These are phyloP conservation scores for Coenobita brevimanus DNA, from an alignment of 1,140 invertebrate species.

Conservation along the genomic window DNA sequence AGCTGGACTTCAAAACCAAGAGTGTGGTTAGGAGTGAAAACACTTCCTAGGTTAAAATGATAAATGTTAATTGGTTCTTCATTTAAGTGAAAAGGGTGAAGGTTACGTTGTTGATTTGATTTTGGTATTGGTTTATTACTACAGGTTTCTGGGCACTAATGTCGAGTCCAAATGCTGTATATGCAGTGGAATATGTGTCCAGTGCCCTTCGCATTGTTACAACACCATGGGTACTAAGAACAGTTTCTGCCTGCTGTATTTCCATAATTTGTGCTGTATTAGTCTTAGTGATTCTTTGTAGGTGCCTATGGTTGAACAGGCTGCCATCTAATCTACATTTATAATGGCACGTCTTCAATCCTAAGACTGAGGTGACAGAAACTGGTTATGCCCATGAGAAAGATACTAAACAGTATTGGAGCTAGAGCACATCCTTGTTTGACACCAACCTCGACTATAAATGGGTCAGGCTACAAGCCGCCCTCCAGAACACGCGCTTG, in stretches of 20 bases:
- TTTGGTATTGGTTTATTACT: too few relatives aligned
- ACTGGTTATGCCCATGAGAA: background rate
- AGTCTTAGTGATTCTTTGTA: background rate
- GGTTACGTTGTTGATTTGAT: too few relatives aligned
- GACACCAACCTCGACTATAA: slow-evolving; percentile 7
- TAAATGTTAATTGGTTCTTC: too few relatives aligned
- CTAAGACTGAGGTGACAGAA: background rate
- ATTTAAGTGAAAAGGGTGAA: too few relatives aligned
- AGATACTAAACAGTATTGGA: background rate
- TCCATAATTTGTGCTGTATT: background rate
- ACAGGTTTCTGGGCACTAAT: too few relatives aligned
- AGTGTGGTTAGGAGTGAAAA: too few relatives aligned
- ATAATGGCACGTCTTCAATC: too few relatives aligned
- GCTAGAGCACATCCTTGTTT: slow-evolving; percentile 17
- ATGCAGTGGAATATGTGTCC: too few relatives aligned
- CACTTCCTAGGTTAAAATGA: too few relatives aligned
- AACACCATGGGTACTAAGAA: background rate
- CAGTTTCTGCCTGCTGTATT: too few relatives aligned
- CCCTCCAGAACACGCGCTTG: background rate
- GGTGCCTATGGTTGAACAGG: background rate
- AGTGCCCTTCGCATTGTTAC: too few relatives aligned
- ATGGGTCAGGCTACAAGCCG: background rate
- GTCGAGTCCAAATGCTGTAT: too few relatives aligned
- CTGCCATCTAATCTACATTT: background rate
- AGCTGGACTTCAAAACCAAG: background rate